Evolutionary conservation across 1,140 invertebrate genomes (phyloP), one percentile per base, ranked within the genome.

Genomic region (Planococcus citri): DNA sequence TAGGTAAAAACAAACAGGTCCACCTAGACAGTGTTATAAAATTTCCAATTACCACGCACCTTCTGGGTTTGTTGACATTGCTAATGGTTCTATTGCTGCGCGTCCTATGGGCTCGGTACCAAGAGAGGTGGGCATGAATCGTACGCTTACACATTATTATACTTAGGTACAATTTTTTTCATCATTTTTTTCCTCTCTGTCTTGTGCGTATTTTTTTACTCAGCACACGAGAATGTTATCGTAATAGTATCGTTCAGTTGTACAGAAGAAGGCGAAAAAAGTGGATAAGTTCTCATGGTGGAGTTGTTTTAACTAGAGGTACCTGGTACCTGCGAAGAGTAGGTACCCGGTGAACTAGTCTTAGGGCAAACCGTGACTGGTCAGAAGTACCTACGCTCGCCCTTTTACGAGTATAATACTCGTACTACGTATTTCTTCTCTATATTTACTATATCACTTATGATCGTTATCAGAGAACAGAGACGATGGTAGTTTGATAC

Each of bases 361-460:
- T 51, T 51, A 51, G 41, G 41, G 41, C 41, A 51, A 51, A 51
- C 41, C 41, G 41, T 51, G 41, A 51, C 41, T 51, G 41, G 41
- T 51, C 41, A 51, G 41, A n/a, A 51, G 41, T 51, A 51, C 29
- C 29, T 33, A 33, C n/a, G 17, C 41, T 51, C 41, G 41, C 6
- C 41, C 41, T 51, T 51, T n/a, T n/a, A n/a, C n/a, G n/a, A n/a
- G n/a, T n/a, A n/a, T n/a, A n/a, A n/a, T n/a, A n/a, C n/a, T n/a
- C n/a, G n/a, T n/a, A n/a, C n/a, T 51, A 51, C 17, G 41, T 51
- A 9, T 51, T n/a, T 20, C 41, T 51, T 51, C 41, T 51, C 41
- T 51, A 51, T 51, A 51, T 51, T 51, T 51, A 51, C 41, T 51
- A 51, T 51, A 51, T 51, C 41, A 51, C 41, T 51, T 51, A 51